Evolutionary conservation across 2,888 invertebrate genomes (phyloP).

Genomic region (Nephrotoma guestfalica): DNA sequence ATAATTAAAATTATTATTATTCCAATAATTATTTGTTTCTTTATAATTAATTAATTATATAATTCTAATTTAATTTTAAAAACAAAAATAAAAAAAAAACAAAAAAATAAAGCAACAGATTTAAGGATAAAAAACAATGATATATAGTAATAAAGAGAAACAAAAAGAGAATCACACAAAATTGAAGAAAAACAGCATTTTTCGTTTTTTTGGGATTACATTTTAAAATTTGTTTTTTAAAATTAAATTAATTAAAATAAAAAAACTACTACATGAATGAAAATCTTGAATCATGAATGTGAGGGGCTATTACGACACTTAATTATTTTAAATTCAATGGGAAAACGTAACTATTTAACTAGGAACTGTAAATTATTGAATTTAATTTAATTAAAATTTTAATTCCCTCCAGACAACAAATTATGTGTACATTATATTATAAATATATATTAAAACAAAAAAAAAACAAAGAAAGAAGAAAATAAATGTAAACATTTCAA

Average conservation of each 20-base stretch:
- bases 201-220: background rate
- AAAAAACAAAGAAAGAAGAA: background rate
- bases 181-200: background rate
- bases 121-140: background rate
- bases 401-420: background rate
- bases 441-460: conserved; percentile 2
- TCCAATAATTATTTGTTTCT: conserved; percentile 4
- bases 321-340: background rate
- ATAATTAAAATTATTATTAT: conserved; percentile 1
- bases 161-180: background rate
- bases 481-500: conserved; percentile 2
- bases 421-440: conserved; percentile 4
- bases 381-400: background rate
- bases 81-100: background rate
- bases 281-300: background rate
- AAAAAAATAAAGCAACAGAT: background rate
- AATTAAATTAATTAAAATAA: background rate
- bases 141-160: background rate
- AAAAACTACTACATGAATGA: background rate
- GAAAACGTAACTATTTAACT: background rate
- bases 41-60: conserved; percentile 4
- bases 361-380: background rate
- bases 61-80: background rate
- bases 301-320: background rate
- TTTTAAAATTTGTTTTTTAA: conserved; percentile 1